Base-by-base conservation (phyloP, 2,797 vertebrate genomes). In the Nyctibius grandis region DNA sequence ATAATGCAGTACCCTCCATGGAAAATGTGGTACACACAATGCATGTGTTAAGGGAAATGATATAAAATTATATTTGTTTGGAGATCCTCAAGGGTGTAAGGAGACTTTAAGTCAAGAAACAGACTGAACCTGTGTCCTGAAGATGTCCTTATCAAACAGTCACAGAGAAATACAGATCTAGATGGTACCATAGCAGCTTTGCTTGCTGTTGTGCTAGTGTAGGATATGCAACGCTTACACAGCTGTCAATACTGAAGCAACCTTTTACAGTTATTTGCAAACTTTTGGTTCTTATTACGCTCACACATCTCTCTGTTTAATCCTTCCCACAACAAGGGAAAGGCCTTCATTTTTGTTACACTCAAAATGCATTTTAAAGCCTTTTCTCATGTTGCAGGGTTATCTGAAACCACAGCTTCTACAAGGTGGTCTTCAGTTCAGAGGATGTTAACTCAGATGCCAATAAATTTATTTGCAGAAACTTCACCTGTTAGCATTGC, bases 181-280 rank as follows among this genome's bases (percentile, higher is more conserved):
- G 4, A n/a, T 53, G 18, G 29, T 38, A 76, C 15, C 15, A 29
- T 9, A 48, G 28, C 9, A 72, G 6, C 9, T 53, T 77, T 42
- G 7, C 6, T 23, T 61, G 19, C 36, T 34, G 7, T 47, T 57
- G 36, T n/a, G 17, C 14, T 77, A 6, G 5, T 33, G 6, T 8
- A 44, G 36, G 16, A 60, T 31, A 60, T 5, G 2, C 8, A 53
- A 22, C 1, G 2, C 6, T 28, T 29, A n/a, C 0, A 4, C 18
- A 45, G 8, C 6, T 70, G 34, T 36, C 3, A 12, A 65, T 26
- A 50, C 10, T 31, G 38, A 87, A 77, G 15, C 19, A 57, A 77
- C 9, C 2, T 53, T 42, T 22, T 44, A 34, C 33, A 36, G 9
- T 31, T 77, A 53, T 11, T 54, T 26, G 6, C 40, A 89, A 81